Evolutionary conservation across 2,888 invertebrate genomes (phyloP).

Genomic region (Euclidia mi): DNA sequence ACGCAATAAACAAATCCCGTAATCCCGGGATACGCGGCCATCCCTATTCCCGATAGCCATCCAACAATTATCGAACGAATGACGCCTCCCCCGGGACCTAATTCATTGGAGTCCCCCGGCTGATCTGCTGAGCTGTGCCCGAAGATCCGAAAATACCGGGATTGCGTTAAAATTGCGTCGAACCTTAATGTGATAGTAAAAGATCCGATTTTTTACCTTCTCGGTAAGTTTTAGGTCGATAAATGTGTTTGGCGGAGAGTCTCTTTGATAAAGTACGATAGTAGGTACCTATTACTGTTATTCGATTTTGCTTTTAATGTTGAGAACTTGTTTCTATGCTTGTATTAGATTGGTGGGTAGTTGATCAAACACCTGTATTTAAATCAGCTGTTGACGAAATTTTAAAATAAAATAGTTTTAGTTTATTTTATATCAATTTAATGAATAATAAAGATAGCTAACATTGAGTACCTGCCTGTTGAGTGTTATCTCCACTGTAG

Average conservation of each 20-base stretch:
- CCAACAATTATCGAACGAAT: constrained; percentile 54
- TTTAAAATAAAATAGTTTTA: too few relatives aligned
- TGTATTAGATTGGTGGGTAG: too few relatives aligned
- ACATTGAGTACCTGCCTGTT: too few relatives aligned
- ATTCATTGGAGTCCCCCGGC: constrained; percentile 51
- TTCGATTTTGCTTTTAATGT: constrained; percentile 4
- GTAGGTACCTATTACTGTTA: neutral
- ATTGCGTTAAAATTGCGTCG: constrained; percentile 52
- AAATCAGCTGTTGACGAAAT: too few relatives aligned
- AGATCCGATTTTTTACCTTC: constrained; percentile 22
- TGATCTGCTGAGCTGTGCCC: constrained; percentile 59
- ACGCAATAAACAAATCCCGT: neutral
- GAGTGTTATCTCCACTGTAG: too few relatives aligned
- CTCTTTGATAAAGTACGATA: neutral
- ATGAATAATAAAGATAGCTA: too few relatives aligned
- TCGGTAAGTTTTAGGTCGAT: constrained; percentile 11
- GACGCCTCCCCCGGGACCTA: constrained; percentile 51
- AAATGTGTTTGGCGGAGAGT: constrained; percentile 8
- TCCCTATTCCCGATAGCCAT: constrained; percentile 42
- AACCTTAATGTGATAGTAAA: constrained; percentile 52
- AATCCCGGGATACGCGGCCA: constrained; percentile 23
- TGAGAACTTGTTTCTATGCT: neutral
- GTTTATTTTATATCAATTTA: too few relatives aligned
- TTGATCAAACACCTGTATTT: too few relatives aligned
- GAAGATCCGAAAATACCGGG: constrained; percentile 42